Conservation (phyloP, 2,113 vertebrate genomes). For the Cyanistes caeruleus region DNA sequence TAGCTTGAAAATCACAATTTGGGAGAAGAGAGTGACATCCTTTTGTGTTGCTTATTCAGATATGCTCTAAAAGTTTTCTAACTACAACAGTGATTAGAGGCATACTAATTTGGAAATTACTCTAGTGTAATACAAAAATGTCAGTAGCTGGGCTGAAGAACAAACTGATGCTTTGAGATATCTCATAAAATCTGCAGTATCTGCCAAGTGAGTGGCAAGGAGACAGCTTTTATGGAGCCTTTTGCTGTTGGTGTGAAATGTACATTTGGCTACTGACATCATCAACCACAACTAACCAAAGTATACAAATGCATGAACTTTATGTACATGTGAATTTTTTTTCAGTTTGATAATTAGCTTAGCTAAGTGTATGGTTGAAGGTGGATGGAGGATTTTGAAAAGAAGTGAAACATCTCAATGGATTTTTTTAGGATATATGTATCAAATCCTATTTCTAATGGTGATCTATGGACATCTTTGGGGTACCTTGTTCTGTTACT, state of each 20-base stretch:
- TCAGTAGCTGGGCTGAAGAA: neutral
- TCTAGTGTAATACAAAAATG: neutral
- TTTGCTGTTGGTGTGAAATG: neutral
- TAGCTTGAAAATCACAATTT: neutral
- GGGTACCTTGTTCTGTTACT: neutral
- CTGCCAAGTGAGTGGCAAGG: neutral
- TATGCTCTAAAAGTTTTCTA: neutral
- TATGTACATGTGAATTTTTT: neutral
- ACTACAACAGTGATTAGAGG: neutral
- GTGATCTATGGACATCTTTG: neutral
- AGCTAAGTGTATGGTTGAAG: neutral
- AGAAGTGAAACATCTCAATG: neutral
- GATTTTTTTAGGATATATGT: neutral
- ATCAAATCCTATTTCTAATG: neutral
- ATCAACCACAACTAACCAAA: neutral
- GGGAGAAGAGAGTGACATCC: neutral
- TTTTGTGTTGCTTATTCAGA: neutral
- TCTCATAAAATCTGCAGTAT: neutral
- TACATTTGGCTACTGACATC: neutral
- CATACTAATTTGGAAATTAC: neutral
- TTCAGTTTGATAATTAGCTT: neutral
- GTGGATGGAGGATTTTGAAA: neutral
- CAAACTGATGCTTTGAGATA: neutral
- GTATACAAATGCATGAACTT: neutral
- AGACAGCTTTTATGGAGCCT: neutral